Percentiles rank a stretch among this genome's conserved stretches.
Conservation (phyloP, 2,888 invertebrate species). For the Tiliacea citrago region DNA sequence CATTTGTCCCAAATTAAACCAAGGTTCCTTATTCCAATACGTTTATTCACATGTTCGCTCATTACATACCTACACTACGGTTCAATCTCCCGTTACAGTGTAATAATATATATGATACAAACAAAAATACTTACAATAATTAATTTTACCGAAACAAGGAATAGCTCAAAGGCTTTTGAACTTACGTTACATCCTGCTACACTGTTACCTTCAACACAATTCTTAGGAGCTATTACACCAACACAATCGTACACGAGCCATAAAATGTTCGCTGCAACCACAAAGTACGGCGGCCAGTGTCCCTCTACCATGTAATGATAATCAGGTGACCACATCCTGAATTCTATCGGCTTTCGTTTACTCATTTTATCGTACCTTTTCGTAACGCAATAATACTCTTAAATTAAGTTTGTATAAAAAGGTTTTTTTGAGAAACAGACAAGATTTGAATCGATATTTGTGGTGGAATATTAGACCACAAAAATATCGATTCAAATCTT, state of each 20-base stretch:
- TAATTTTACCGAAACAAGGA: constrained; percentile 3
- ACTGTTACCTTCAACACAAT: constrained; percentile 25
- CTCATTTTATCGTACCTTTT: constrained; percentile 1
- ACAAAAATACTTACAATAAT: neutral
- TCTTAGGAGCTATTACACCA: constrained; percentile 14
- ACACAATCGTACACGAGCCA: constrained; percentile 23
- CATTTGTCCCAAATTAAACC: constrained; percentile 62
- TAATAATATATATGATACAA: neutral
- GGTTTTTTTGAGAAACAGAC: neutral
- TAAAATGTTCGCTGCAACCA: constrained; percentile 29
- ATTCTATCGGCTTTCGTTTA: constrained; percentile 10
- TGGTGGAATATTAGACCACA: neutral
- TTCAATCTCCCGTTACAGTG: constrained; percentile 1
- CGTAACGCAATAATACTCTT: neutral
- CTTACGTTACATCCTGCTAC: neutral
- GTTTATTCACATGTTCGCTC: constrained; percentile 59
- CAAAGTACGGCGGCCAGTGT: constrained; percentile 29
- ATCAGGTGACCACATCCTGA: constrained; percentile 54
- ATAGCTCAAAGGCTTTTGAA: neutral
- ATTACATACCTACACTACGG: constrained; percentile 9
- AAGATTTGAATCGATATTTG: too few species aligned
- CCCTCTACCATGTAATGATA: constrained; percentile 21
- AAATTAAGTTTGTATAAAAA: neutral
- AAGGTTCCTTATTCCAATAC: constrained; percentile 43
- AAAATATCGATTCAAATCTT: neutral